Evolutionary conservation across 2,797 vertebrate species (phyloP), one percentile per base, ranked within the genome.

Genomic region (Malacoctenus gilli): DNA sequence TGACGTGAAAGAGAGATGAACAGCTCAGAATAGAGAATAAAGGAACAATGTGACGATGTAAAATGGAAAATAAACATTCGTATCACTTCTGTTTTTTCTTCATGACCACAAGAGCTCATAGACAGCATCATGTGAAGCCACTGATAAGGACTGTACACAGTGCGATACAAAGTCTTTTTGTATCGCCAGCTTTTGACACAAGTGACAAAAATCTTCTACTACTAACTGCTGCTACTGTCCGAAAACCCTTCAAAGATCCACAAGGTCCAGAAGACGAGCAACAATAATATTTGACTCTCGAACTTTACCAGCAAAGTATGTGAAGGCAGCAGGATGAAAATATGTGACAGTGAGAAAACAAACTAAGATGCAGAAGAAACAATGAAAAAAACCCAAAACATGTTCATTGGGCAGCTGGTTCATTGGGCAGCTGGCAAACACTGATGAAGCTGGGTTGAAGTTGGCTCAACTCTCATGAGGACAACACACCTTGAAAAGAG

Each of bases 201-300:
- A 5, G 16, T 5, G 6, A 20, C 19, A 12, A 13, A 6, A 13
- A 8, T 28, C 4, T 13, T 15, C 15, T 25, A 12, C 5, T 5
- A 38, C 30, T 55, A 32, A 70, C 66, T 32, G 42, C 3, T 37
- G 16, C 53, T 40, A 21, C 47, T 28, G 51, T 68, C 37, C 46
- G 20, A 40, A 54, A 59, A 60, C 36, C 38, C 59, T 37, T 15
- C 46, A 28, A 28, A 9, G 18, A 18, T 35, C 19, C 15, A 3
- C 37, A 28, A 5, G 5, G 32, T 52, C 47, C 42, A 60, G n/a
- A 31, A 36, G 52, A 16, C 36, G 23, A n/a, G 10, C 14, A 18
- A 42, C 13, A n/a, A n/a, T n/a, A n/a, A n/a, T n/a, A 61, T 42
- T 34, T 52, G 12, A 68, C 12, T 52, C 14, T 51, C n/a, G 20